Base-by-base conservation (phyloP, 1,140 invertebrate genomes). In the Andrena cerasifolii region DNA sequence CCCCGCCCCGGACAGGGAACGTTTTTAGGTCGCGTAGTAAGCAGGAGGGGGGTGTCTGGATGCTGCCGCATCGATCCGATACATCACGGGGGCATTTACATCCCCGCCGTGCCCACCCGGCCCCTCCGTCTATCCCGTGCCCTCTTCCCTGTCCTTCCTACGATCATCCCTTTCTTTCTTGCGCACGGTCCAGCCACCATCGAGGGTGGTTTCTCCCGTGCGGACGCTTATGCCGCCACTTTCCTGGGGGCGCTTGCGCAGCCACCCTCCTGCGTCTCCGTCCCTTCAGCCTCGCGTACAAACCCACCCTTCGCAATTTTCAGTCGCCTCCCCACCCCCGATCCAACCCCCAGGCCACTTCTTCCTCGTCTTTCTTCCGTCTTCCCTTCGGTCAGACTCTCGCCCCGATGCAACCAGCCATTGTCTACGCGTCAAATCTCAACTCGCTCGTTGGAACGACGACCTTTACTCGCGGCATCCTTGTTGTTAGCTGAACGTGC, bases 1-100 rank as follows among this genome's bases (percentile, higher is more conserved):
- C 59, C 56, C 58, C 45, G 24, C 33, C 56, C 10, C 6, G 56
- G 89, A 24, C 49, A 90, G 86, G 89, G 85, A 89, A 92, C 90
- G 91, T 92, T 92, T 92, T 92, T 89, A 92, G 91, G 89, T 92
- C 89, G 91, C 87, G 90, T 92, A 92, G 91, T 92, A 91, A 87
- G 86, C 83, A 80, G 85, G 58, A 58, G 80, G 83, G n/a, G 87
- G 88, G 83, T 86, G 89, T 92, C 91, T 91, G 90, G 91, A 90
- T 91, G 91, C 90, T 91, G 91, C 90, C 86, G 91, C 91, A 93
- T 93, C 91, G 92, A 93, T 93, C 92, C 92, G 92, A 93, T 93
- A 93, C 91, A 93, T 93, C 92, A 93, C 91, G 81, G 88, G 90
- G 90, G 91, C 89, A 93, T 93, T 93, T 92, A 91, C 90, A 92